A percentile compares a stretch with the other conserved stretches of the same genome.
phyloP scores from a whole-genome alignment of 64 coral and sea anemone species.

The Montipora capricornis region DNA sequence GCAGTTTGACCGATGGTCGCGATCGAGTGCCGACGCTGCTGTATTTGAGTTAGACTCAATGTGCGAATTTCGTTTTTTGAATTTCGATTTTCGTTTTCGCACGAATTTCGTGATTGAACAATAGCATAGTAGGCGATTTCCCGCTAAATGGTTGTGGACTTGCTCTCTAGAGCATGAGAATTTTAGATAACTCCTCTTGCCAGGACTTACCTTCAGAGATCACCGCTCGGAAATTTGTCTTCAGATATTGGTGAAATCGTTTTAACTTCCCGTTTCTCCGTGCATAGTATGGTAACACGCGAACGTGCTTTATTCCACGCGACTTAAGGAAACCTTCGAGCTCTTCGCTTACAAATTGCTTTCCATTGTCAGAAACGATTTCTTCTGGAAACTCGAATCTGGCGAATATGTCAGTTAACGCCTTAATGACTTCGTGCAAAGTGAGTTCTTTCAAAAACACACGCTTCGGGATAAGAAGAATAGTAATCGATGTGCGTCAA shows the following conservation, averaged over 20 bases:
- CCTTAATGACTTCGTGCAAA: constrained; percentile 41
- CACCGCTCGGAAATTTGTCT: constrained; percentile 57
- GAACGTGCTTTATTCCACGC: constrained; percentile 18
- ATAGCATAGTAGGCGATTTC: constrained; percentile 49
- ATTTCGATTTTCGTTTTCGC: neutral
- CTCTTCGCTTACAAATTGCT: constrained; percentile 11
- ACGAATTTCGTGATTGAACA: constrained; percentile 51
- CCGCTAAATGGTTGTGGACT: constrained; percentile 45
- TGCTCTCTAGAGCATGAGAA: neutral
- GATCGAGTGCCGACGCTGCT: constrained; percentile 19
- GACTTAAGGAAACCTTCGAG: constrained; percentile 41
- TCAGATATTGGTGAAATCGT: constrained; percentile 65
- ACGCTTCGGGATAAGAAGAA: constrained; percentile 36
- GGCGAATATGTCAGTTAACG: constrained; percentile 38
- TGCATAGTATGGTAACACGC: constrained; percentile 42
- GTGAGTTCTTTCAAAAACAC: neutral
- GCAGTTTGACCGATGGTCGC: neutral
- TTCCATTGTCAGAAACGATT: constrained; percentile 31
- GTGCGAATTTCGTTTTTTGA: neutral
- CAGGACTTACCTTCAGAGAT: constrained; percentile 54
- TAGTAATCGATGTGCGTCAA: constrained; percentile 44
- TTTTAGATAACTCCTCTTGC: neutral
- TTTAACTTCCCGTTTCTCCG: constrained; percentile 17
- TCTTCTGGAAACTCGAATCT: constrained; percentile 46
- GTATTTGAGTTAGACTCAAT: neutral